These are phyloP conservation scores for Aurelia aurita DNA, from an alignment of 30 jellyfish, hydroid and myxozoan genomes.

Conservation along the genomic window DNA sequence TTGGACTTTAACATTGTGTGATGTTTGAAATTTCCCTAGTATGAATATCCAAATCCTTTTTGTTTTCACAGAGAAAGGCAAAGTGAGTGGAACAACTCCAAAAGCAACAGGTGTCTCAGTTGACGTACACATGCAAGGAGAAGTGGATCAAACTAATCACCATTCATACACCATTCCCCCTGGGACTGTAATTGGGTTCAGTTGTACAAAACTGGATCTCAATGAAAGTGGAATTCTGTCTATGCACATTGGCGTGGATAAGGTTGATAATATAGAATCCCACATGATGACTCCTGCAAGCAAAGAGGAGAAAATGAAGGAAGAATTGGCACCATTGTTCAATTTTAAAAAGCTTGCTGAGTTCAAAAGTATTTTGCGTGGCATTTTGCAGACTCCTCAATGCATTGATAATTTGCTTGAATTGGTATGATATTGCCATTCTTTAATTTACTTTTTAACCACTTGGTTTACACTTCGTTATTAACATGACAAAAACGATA, in stretches of 20 bases:
- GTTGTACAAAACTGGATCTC: constrained; percentile 84
- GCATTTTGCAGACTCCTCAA: constrained; percentile 24
- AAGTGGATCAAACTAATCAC: constrained; percentile 44
- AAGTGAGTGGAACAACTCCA: constrained; percentile 59
- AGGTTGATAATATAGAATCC: constrained; percentile 67
- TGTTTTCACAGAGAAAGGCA: constrained; percentile 44
- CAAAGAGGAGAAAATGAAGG: constrained; percentile 14
- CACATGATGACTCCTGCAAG: not conserved
- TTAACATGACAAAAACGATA: no score
- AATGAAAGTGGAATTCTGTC: constrained; percentile 54
- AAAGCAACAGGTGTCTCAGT: constrained; percentile 62
- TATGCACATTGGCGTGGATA: constrained; percentile 85
- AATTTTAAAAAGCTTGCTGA: constrained; percentile 15
- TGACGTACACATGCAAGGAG: constrained; percentile 66
- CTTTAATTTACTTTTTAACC: not conserved
- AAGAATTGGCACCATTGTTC: constrained; percentile 31
- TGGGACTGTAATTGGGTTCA: constrained; percentile 89
- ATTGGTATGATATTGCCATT: constrained; percentile 3
- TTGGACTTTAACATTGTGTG: no score
- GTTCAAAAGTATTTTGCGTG: constrained; percentile 7
- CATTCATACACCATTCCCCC: constrained; percentile 80
- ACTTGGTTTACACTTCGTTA: no score
- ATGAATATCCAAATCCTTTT: no score
- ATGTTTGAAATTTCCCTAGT: no score
- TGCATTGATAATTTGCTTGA: constrained; percentile 46